Evolutionary conservation across 2,113 vertebrate genomes (phyloP).

Genomic region (Eretmochelys imbricata): DNA sequence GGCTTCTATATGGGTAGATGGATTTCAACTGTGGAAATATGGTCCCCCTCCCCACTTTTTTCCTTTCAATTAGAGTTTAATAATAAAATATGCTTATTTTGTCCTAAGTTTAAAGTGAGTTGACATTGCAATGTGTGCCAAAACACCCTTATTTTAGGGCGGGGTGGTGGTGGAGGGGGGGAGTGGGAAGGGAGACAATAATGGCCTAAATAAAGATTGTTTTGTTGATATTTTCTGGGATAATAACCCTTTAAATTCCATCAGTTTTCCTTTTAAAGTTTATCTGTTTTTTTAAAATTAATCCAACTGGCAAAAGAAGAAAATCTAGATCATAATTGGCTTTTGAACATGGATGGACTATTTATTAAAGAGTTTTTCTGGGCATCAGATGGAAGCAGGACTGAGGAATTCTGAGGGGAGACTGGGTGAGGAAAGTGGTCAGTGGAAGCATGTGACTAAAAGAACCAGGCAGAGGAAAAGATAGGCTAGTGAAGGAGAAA

Average conservation of each 20-base stretch:
- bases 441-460: too few relatives aligned
- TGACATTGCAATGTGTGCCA: background rate
- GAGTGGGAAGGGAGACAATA: background rate
- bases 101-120: background rate
- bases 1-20: background rate
- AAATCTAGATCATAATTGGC: background rate
- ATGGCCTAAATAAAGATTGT: background rate
- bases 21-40: background rate
- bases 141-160: background rate
- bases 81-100: background rate
- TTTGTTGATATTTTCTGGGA: background rate
- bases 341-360: background rate
- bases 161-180: background rate
- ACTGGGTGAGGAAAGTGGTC: too few relatives aligned
- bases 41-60: background rate
- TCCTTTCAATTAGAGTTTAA: slow-evolving; percentile 13
- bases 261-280: background rate
- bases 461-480: too few relatives aligned
- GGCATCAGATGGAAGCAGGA: background rate
- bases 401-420: too few relatives aligned
- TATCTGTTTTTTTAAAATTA: background rate
- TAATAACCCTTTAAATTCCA: background rate
- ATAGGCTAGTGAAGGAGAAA: too few relatives aligned
- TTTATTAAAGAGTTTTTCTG: background rate
- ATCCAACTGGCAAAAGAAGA: background rate